Conservation (phyloP, 2,797 vertebrate genomes). For the Cynodonichthys magdalenae region DNA sequence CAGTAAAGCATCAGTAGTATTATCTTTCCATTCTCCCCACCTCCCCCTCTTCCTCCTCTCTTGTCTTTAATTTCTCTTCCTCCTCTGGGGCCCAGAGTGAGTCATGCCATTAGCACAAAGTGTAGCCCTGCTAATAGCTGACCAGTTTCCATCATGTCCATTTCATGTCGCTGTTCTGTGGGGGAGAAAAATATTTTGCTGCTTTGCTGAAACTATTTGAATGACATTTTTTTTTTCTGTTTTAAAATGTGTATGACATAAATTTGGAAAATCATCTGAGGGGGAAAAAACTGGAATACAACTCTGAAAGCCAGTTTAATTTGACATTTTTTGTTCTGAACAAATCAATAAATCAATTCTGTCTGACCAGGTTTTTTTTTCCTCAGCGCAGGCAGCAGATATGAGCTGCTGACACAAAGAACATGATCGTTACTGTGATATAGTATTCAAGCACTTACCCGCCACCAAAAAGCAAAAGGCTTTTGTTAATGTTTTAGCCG, state of each 20-base stretch:
- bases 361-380: neutral
- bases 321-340: neutral
- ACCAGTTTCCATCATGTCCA: conserved; percentile 41
- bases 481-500: too few relatives aligned
- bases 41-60: conserved; percentile 31
- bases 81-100: conserved; percentile 59
- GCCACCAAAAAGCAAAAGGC: neutral
- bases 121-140: conserved; percentile 58
- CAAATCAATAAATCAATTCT: neutral
- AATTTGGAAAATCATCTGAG: neutral
- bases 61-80: conserved; percentile 64
- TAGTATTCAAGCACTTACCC: neutral
- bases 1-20: conserved; percentile 51
- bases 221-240: neutral
- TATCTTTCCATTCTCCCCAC: conserved; percentile 47
- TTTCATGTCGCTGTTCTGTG: conserved; percentile 27
- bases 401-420: neutral
- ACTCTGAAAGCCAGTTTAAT: neutral
- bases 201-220: neutral
- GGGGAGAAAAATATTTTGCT: conserved; percentile 15
- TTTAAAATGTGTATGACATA: neutral
- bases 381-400: neutral
- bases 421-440: neutral
- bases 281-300: neutral
- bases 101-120: conserved; percentile 68